Conservation (phyloP, 2,888 invertebrate species). For the Iphiclides podalirius region DNA sequence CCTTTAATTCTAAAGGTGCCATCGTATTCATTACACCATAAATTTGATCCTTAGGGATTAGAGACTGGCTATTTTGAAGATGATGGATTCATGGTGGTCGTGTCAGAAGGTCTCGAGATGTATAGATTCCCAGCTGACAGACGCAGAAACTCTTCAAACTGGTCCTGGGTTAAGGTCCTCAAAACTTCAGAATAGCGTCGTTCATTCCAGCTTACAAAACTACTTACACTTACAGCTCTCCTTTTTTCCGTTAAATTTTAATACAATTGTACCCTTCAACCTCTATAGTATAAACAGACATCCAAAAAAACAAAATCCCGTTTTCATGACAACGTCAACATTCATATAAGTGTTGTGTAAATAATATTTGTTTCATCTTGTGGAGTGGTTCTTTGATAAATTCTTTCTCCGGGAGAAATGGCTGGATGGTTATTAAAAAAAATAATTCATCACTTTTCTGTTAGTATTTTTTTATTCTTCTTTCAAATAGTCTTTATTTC, state of each 20-base stretch:
- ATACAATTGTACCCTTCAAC: too few relatives aligned
- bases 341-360: constrained; percentile 9
- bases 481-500: not conserved
- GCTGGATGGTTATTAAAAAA: constrained; percentile 50
- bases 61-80: constrained; percentile 83
- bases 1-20: too few relatives aligned
- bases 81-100: constrained; percentile 79
- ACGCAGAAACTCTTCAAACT: constrained; percentile 82
- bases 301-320: constrained; percentile 9
- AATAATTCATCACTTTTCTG: constrained; percentile 42
- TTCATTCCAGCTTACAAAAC: constrained; percentile 57
- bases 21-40: constrained; percentile 18
- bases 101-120: constrained; percentile 82
- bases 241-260: constrained; percentile 8
- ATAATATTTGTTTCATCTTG: constrained; percentile 10
- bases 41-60: constrained; percentile 72
- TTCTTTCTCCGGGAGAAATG: constrained; percentile 36
- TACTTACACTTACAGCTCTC: constrained; percentile 19
- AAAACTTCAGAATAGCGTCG: constrained; percentile 57
- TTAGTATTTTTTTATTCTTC: constrained; percentile 40
- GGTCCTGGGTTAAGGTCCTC: constrained; percentile 86
- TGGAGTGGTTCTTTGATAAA: constrained; percentile 17
- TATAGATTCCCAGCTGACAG: constrained; percentile 81
- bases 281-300: constrained; percentile 18
- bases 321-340: constrained; percentile 24